These are phyloP conservation scores for Erannis defoliaria DNA, from an alignment of 2,888 invertebrate species.

Conservation along the genomic window DNA sequence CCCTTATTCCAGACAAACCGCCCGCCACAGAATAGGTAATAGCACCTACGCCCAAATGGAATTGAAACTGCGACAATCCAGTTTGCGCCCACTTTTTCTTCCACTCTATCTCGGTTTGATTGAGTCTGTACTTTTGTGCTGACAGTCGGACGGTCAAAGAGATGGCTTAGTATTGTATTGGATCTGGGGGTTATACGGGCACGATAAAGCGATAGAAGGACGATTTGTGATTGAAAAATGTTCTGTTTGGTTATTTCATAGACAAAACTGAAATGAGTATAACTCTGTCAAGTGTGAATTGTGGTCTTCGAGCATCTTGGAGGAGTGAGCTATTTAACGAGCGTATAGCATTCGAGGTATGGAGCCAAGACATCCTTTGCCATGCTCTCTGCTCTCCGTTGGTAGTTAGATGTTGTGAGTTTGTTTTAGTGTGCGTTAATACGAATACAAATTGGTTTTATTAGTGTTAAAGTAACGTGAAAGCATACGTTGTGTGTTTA, in stretches of 20 bases:
- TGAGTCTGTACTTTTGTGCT: slow-evolving; percentile 69
- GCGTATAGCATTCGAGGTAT: no score
- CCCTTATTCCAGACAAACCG: slow-evolving; percentile 36
- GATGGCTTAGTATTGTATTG: slow-evolving; percentile 36
- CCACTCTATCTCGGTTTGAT: slow-evolving; percentile 72
- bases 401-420: no score
- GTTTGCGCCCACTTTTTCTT: slow-evolving; percentile 73
- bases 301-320: no score
- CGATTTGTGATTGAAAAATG: not conserved
- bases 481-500: no score
- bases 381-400: no score
- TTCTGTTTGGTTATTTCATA: not conserved
- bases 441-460: no score
- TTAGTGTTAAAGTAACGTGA: no score
- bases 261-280: not conserved
- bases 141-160: slow-evolving; percentile 57
- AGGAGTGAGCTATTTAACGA: no score
- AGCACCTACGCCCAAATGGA: slow-evolving; percentile 67
- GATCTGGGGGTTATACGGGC: slow-evolving; percentile 20
- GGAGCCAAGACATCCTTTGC: no score
- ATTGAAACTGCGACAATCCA: slow-evolving; percentile 81
- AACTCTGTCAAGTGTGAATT: no score
- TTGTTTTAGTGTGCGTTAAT: no score
- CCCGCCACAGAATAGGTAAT: slow-evolving; percentile 22
- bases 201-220: slow-evolving; percentile 3